Conservation (phyloP, 2,888 invertebrate species). For the Pandemis heparana region DNA sequence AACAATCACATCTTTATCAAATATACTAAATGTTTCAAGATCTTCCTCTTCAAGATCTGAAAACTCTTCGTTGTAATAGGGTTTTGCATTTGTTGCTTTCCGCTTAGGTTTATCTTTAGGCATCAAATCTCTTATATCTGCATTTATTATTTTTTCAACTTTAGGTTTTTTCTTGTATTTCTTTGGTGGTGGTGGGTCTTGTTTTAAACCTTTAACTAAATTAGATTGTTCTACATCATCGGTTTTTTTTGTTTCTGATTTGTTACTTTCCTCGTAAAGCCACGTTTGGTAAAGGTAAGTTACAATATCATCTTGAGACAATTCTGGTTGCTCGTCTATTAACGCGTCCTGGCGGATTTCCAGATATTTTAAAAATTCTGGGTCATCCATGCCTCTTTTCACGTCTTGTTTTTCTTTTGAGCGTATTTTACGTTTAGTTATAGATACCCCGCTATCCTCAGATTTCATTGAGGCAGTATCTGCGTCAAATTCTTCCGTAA, state of each 20-base stretch:
- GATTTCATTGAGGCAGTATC: conserved; percentile 56
- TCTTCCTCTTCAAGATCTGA: conserved; percentile 71
- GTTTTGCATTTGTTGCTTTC: conserved; percentile 59
- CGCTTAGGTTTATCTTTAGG: conserved; percentile 74
- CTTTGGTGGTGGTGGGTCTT: conserved; percentile 54
- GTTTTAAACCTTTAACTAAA: conserved; percentile 68
- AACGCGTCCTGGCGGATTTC: conserved; percentile 76
- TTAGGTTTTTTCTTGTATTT: conserved; percentile 64
- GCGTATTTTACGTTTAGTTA: conserved; percentile 54
- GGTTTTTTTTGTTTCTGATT: conserved; percentile 62
- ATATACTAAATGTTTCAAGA: conserved; percentile 68
- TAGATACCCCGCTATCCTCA: conserved; percentile 59
- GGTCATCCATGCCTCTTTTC: conserved; percentile 55
- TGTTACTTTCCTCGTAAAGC: conserved; percentile 72
- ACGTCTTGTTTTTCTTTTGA: conserved; percentile 44
- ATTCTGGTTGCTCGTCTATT: conserved; percentile 79
- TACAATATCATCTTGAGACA: conserved; percentile 72
- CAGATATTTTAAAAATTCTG: conserved; percentile 79
- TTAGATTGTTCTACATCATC: conserved; percentile 66
- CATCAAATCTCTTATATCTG: conserved; percentile 46
- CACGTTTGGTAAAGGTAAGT: conserved; percentile 80
- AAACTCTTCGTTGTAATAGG: conserved; percentile 74
- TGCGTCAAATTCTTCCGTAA: conserved; percentile 49
- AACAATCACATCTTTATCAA: conserved; percentile 41
- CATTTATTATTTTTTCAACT: conserved; percentile 51